Base-by-base conservation (phyloP, 1,140 invertebrate species). In the Radopholus similis region DNA sequence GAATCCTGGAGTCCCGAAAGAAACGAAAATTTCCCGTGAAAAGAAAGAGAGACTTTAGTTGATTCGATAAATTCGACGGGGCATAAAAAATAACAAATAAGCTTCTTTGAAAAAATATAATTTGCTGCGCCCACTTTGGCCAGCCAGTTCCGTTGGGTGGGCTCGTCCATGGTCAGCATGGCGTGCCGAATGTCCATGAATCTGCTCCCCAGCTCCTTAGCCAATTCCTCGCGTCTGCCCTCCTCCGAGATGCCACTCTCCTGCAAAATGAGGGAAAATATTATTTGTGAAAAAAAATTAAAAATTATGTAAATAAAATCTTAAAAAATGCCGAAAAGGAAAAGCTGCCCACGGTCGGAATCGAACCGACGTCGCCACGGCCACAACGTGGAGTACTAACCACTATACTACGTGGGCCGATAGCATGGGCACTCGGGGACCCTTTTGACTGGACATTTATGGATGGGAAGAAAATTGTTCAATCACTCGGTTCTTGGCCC, bases 331-430 rank as follows among this genome's bases (percentile, higher is more conserved):
- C n/a, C n/a, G n/a, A n/a, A n/a, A n/a, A n/a, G n/a, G n/a, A n/a
- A n/a, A n/a, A n/a, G n/a, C n/a, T n/a, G n/a, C n/a, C n/a, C n/a
- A n/a, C n/a, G n/a, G n/a, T n/a, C n/a, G 64, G 75, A 76, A 77
- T 77, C 75, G 72, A 77, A 77, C 75, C 67, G 54, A 53, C 69
- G 76, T 77, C 76, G 76, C 76, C 74, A 75, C 76, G 76, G 76
- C 75, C 76, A 77, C 76, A 77, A 77, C 75, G 75, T 66, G 76
- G 72, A 77, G 76, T 77, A 77, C 75, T 77, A 78, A 77, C 72
- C 76, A 75, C 75, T 77, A 77, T 77, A 77, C 75, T 77, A 77
- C 74, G 35, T 76, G 74, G 73, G 74, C 74, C 74, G 63, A 66
- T n/a, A n/a, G n/a, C n/a, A n/a, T n/a, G n/a, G n/a, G n/a, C n/a